A percentile compares a stretch with the other conserved stretches of the same genome.
phyloP scores from a whole-genome alignment of 92 coral and sea anemone genomes.

The Porites cylindrica region DNA sequence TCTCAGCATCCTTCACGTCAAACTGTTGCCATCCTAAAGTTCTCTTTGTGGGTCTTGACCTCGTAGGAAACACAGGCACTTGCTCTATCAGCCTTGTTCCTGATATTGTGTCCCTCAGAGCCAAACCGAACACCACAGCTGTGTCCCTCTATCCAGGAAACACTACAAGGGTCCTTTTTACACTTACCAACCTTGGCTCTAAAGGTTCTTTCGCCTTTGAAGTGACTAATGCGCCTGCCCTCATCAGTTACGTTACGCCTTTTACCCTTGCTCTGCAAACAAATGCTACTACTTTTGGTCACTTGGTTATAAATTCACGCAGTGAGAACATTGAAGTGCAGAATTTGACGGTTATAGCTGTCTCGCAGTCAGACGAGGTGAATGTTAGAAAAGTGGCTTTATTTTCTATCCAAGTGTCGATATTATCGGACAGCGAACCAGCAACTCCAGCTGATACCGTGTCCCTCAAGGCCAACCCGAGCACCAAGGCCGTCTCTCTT shows the following conservation, averaged over 20 bases:
- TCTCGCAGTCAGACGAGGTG: constrained; percentile 5
- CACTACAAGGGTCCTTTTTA: constrained; percentile 42
- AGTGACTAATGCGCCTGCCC: constrained; percentile 9
- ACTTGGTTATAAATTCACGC: constrained; percentile 25
- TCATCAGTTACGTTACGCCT: constrained; percentile 49
- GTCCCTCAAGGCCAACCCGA: constrained; percentile 21
- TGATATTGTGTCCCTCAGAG: constrained; percentile 35
- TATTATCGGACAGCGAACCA: background rate
- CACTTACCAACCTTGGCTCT: constrained; percentile 54
- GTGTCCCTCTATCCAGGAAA: constrained; percentile 30
- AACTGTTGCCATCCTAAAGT: constrained; percentile 48
- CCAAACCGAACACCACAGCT: constrained; percentile 23
- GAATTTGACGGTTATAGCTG: constrained; percentile 7
- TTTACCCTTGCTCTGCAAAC: constrained; percentile 38
- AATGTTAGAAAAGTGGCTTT: constrained; percentile 5
- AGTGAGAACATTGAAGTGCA: background rate
- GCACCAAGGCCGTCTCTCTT: constrained; percentile 22
- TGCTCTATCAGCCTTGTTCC: constrained; percentile 45
- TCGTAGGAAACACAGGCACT: constrained; percentile 56
- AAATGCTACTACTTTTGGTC: constrained; percentile 19
- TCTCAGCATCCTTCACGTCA: constrained; percentile 36
- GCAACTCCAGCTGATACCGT: constrained; percentile 22
- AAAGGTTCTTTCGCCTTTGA: constrained; percentile 33
- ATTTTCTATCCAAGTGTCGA: background rate
- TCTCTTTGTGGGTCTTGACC: constrained; percentile 28